A percentile compares a stretch with the other conserved stretches of the same genome.
Conservation (phyloP, 2,113 vertebrate genomes). For the Monopterus albus region DNA sequence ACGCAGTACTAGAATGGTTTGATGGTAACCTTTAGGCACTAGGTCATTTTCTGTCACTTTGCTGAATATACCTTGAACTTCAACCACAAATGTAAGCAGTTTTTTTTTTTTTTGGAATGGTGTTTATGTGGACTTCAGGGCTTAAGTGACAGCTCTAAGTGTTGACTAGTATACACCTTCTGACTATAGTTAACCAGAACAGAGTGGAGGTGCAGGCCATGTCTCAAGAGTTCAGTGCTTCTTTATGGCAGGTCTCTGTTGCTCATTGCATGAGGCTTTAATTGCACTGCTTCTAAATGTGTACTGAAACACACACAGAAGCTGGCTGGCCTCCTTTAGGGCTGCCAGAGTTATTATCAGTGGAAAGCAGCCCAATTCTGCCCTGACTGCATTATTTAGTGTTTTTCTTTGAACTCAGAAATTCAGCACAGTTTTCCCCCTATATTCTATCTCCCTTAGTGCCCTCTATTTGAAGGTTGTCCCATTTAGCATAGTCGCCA, state of each 20-base stretch:
- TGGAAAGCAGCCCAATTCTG: conserved; percentile 82
- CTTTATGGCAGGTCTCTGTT: conserved; percentile 70
- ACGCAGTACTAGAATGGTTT: neutral
- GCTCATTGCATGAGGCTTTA: conserved; percentile 71
- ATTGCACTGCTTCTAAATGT: conserved; percentile 77
- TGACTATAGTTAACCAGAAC: conserved; percentile 40
- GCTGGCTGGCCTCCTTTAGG: conserved; percentile 77
- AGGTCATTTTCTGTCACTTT: too few species aligned
- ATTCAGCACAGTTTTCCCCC: conserved; percentile 68
- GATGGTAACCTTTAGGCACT: neutral
- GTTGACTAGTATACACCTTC: conserved; percentile 29
- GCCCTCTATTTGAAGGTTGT: conserved; percentile 74
- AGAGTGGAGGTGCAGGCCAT: conserved; percentile 50
- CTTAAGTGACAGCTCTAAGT: conserved; percentile 22
- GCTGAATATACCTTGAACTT: too few species aligned
- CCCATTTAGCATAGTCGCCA: conserved; percentile 74
- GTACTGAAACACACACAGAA: conserved; percentile 58
- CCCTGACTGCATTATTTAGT: conserved; percentile 82
- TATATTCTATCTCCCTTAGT: conserved; percentile 68
- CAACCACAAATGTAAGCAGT: too few species aligned
- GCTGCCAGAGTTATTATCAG: conserved; percentile 79
- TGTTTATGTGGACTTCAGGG: too few species aligned
- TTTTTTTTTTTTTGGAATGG: too few species aligned
- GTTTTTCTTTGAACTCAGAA: conserved; percentile 83
- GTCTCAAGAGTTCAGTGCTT: conserved; percentile 71